Evolutionary conservation across 1,140 invertebrate species (phyloP).

Genomic region (Trachymyrmex septentrionalis): DNA sequence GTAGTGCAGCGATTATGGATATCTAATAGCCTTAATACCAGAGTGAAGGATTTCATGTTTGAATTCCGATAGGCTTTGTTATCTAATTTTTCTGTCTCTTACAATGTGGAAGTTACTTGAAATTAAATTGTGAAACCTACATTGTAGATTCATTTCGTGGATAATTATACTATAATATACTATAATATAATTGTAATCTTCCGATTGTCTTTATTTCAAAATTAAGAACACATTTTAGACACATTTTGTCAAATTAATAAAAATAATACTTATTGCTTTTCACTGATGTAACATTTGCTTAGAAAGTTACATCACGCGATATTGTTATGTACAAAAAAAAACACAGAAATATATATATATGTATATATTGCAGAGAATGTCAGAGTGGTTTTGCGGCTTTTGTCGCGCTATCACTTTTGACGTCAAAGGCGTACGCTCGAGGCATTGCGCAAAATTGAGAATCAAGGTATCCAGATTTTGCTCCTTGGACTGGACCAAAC

Average conservation of each 20-base stretch:
- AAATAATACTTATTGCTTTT: neutral
- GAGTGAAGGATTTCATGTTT: no score
- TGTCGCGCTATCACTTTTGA: conserved; percentile 12
- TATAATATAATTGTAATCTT: no score
- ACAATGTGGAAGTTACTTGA: neutral
- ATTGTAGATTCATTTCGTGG: neutral
- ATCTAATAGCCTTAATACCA: no score
- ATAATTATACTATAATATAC: no score
- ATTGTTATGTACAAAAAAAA: neutral
- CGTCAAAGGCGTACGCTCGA: neutral
- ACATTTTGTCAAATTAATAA: neutral
- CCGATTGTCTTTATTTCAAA: neutral
- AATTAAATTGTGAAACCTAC: neutral
- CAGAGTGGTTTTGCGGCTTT: neutral
- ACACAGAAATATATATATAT: no score
- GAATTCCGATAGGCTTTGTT: no score
- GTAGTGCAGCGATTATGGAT: no score
- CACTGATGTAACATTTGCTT: neutral
- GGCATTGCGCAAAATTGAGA: conserved; percentile 14
- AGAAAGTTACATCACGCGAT: conserved; percentile 6
- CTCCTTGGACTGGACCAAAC: conserved; percentile 44
- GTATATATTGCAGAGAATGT: neutral
- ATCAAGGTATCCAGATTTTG: conserved; percentile 28
- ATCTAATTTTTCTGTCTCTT: no score
- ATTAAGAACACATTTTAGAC: neutral